Conservation (phyloP, 2,888 invertebrate species). For the Aphodius sticticus region DNA sequence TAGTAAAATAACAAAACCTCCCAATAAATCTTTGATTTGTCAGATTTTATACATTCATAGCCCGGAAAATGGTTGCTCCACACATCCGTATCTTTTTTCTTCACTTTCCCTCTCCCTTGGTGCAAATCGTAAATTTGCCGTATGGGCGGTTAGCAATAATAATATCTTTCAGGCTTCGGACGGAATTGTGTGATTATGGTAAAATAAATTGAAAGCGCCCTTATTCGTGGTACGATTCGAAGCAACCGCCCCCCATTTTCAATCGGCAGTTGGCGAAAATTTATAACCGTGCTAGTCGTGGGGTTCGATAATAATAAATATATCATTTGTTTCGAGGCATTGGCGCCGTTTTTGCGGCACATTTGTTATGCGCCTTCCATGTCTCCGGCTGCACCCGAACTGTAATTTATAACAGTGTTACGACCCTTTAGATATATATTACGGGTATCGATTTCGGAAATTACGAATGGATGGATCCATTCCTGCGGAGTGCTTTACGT, state of each 20-base stretch:
- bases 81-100: not conserved
- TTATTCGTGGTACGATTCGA: not conserved
- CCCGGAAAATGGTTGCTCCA: not conserved
- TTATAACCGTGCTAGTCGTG: conserved; percentile 47
- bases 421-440: not conserved
- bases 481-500: not conserved
- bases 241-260: not conserved
- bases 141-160: conserved; percentile 14
- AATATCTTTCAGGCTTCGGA: conserved; percentile 8
- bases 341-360: conserved; percentile 57
- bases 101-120: not conserved
- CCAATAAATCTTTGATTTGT: not conserved
- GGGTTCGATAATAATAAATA: conserved; percentile 55
- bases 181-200: conserved; percentile 28
- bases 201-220: conserved; percentile 29
- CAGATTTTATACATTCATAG: not conserved
- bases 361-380: conserved; percentile 54
- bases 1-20: not conserved
- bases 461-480: not conserved
- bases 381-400: not conserved
- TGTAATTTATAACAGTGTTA: not conserved
- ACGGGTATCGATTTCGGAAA: not conserved
- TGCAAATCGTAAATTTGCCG: not conserved
- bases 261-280: conserved; percentile 51
- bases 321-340: conserved; percentile 56